phyloP scores from a whole-genome alignment of 2,797 vertebrate species.

The Cyclopterus lumpus region DNA sequence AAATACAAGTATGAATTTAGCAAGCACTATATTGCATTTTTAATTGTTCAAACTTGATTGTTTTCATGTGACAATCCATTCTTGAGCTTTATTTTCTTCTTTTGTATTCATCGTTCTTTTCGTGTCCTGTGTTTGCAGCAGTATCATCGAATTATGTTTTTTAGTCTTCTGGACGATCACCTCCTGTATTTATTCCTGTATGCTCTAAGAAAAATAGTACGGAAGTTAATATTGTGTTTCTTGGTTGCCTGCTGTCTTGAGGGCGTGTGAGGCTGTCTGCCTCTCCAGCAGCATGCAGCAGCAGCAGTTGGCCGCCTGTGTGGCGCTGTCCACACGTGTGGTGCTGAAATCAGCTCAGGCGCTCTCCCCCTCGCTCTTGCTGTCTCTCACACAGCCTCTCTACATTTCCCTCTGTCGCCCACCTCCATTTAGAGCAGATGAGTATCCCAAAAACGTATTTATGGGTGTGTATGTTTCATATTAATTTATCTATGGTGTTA shows the following conservation, averaged over 20 bases:
- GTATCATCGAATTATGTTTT: background rate
- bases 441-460: background rate
- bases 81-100: background rate
- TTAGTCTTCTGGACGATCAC: background rate
- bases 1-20: background rate
- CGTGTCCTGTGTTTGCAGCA: background rate
- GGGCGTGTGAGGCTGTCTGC: conserved; percentile 4
- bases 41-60: too few relatives aligned
- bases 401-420: conserved; percentile 61
- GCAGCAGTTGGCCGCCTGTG: conserved; percentile 76
- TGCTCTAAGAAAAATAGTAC: background rate
- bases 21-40: background rate
- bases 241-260: conserved; percentile 6
- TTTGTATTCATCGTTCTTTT: background rate
- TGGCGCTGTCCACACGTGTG: conserved; percentile 83
- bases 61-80: background rate
- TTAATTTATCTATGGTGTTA: accelerated
- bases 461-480: background rate
- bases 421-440: conserved; percentile 1
- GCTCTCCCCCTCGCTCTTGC: conserved; percentile 23
- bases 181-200: background rate
- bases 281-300: conserved; percentile 63
- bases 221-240: background rate
- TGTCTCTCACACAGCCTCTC: conserved; percentile 31
- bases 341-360: conserved; percentile 81